These are phyloP conservation scores for Iguana delicatissima DNA, from an alignment of 2,797 vertebrate genomes.

Conservation along the genomic window DNA sequence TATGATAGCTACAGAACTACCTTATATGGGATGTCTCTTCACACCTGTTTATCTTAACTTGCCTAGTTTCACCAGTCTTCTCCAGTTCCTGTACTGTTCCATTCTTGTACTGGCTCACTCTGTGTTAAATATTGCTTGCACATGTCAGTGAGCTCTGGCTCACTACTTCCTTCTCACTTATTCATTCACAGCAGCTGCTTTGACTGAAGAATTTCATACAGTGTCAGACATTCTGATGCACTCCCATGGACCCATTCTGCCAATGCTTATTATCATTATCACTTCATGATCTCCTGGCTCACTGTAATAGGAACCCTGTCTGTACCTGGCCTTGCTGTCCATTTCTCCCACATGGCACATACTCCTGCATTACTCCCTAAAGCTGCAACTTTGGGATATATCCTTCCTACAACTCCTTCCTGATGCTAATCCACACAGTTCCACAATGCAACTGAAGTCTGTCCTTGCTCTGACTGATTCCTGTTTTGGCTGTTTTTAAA, in stretches of 20 bases:
- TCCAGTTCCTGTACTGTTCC: background rate
- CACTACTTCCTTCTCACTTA: background rate
- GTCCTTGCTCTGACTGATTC: too few relatives aligned
- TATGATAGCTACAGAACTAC: background rate
- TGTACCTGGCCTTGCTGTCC: background rate
- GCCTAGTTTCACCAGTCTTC: background rate
- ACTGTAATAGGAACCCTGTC: background rate
- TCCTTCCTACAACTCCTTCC: background rate
- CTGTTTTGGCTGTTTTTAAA: too few relatives aligned
- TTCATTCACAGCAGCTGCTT: background rate
- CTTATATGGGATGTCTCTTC: background rate
- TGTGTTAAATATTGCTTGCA: background rate
- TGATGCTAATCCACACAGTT: background rate
- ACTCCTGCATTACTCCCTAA: background rate
- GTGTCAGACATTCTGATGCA: background rate
- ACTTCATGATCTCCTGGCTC: background rate
- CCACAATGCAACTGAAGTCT: too few relatives aligned
- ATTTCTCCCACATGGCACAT: background rate
- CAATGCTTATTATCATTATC: background rate
- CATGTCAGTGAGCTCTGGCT: background rate
- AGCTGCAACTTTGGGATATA: background rate
- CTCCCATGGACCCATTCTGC: background rate
- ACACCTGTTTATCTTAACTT: background rate
- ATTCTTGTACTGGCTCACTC: background rate
- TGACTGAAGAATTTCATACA: background rate